These are phyloP conservation scores for Melanaphis sacchari DNA, from an alignment of 1,140 invertebrate species.

Conservation along the genomic window DNA sequence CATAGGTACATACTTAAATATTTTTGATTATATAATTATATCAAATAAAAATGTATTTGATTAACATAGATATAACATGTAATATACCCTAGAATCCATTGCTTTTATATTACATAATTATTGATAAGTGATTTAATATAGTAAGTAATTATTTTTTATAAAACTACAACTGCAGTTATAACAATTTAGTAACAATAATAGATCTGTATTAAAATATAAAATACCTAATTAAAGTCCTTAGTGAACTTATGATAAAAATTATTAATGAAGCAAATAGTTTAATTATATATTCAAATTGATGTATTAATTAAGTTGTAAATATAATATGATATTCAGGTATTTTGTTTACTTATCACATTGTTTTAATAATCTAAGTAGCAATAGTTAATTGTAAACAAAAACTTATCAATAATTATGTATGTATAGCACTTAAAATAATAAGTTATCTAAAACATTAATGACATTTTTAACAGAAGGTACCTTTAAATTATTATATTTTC, in stretches of 20 bases:
- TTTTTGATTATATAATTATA: not conserved
- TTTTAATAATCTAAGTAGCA: not conserved
- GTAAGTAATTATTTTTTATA: not conserved
- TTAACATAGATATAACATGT: not conserved
- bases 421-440: too few relatives aligned
- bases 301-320: not conserved
- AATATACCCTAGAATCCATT: not conserved
- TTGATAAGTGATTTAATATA: constrained; percentile 1
- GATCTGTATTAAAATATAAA: not conserved
- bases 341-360: not conserved
- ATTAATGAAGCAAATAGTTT: not conserved
- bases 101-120: not conserved
- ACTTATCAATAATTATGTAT: not conserved
- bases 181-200: not conserved
- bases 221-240: not conserved
- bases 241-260: not conserved
- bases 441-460: not conserved
- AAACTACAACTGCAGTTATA: not conserved
- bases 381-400: not conserved
- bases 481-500: not conserved
- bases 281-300: not conserved
- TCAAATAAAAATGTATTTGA: not conserved
- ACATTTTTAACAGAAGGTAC: not conserved
- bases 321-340: not conserved
- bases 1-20: not conserved